phyloP scores from a whole-genome alignment of 2,797 vertebrate species.

The Ptychadena robeensis region DNA sequence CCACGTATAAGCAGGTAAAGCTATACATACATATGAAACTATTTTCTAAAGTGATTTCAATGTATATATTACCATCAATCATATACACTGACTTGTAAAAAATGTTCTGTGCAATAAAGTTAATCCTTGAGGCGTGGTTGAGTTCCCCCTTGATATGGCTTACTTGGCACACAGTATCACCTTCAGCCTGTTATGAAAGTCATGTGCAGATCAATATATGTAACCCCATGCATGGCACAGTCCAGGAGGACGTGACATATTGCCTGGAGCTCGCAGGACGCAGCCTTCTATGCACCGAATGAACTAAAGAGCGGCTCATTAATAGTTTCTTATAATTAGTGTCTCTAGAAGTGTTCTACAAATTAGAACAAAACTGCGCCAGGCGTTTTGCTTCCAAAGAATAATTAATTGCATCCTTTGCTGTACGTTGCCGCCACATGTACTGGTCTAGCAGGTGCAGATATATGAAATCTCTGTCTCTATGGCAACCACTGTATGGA shows the following conservation, averaged over 20 bases:
- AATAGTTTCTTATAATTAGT: constrained; percentile 56
- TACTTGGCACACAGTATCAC: constrained; percentile 19
- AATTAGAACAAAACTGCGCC: constrained; percentile 56
- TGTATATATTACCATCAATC: too few species aligned
- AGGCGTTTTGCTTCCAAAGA: constrained; percentile 28
- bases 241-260: constrained; percentile 12
- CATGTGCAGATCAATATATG: constrained; percentile 36
- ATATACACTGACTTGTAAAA: too few species aligned
- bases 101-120: too few species aligned
- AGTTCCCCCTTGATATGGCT: constrained; percentile 9
- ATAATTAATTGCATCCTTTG: constrained; percentile 56
- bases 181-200: neutral
- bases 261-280: constrained; percentile 3
- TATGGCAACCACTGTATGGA: constrained; percentile 27
- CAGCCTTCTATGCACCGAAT: constrained; percentile 13
- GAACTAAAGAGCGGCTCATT: constrained; percentile 43
- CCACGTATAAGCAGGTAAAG: too few species aligned
- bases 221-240: constrained; percentile 26
- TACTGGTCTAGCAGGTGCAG: constrained; percentile 17
- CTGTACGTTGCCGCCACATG: constrained; percentile 23
- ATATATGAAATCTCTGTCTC: constrained; percentile 16
- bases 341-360: constrained; percentile 57
- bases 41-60: too few species aligned
- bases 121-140: neutral
- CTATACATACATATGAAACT: too few species aligned